These are phyloP conservation scores for Maconellicoccus hirsutus DNA, from an alignment of 1,140 invertebrate species.

Conservation along the genomic window DNA sequence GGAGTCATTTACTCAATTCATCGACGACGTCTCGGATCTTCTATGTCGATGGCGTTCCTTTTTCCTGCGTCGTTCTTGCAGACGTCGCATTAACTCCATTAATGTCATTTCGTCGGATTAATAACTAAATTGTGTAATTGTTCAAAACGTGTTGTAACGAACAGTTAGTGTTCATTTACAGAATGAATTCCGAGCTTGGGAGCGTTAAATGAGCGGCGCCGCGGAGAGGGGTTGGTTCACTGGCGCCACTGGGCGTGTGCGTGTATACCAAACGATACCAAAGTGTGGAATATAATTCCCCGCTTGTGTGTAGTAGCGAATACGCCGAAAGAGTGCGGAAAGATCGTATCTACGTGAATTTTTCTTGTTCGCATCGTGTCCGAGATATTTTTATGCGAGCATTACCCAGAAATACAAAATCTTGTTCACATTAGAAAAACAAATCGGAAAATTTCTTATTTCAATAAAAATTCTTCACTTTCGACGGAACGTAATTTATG, in stretches of 20 bases:
- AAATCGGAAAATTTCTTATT: too few species aligned
- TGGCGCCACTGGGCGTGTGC: conserved; percentile 5
- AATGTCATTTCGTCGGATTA: conserved; percentile 1
- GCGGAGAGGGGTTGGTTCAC: background rate
- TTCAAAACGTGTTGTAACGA: background rate
- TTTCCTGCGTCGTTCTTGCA: background rate
- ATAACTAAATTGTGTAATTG: conserved; percentile 9
- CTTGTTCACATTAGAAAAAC: too few species aligned
- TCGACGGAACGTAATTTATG: too few species aligned
- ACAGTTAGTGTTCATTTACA: background rate
- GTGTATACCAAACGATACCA: background rate
- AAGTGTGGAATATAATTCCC: background rate
- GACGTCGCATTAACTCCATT: background rate
- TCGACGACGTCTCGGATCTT: background rate
- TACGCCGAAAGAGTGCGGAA: too few species aligned
- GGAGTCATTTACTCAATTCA: too few species aligned
- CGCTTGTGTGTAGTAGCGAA: too few species aligned
- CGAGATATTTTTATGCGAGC: too few species aligned
- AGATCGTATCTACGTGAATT: too few species aligned
- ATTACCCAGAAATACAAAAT: too few species aligned
- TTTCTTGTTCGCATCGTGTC: too few species aligned
- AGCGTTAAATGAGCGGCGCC: too few species aligned
- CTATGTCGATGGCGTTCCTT: background rate
- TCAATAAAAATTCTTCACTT: too few species aligned
- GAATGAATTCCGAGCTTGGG: background rate